Evolutionary conservation across 2,113 vertebrate genomes (phyloP).

Genomic region (human): GRCh38 chr1:112350501-112351000

Average conservation of each 20-base stretch:
- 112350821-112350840: neutral
- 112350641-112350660: neutral
- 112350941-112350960: neutral
- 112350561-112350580: neutral
- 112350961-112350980: neutral
- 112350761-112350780: neutral
- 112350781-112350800: neutral
- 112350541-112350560: neutral
- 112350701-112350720: neutral
- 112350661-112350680: neutral
- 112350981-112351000: neutral
- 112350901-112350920: neutral
- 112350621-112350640: neutral
- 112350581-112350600: neutral
- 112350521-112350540: neutral
- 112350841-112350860: neutral
- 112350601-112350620: neutral
- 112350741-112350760: neutral
- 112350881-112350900: neutral
- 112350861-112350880: neutral
- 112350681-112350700: neutral
- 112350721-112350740: neutral
- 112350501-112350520: constrained; percentile 30
- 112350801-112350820: neutral
- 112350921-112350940: neutral